Evolutionary conservation across 2,113 vertebrate species (phyloP).

Genomic region (Columba janthina): DNA sequence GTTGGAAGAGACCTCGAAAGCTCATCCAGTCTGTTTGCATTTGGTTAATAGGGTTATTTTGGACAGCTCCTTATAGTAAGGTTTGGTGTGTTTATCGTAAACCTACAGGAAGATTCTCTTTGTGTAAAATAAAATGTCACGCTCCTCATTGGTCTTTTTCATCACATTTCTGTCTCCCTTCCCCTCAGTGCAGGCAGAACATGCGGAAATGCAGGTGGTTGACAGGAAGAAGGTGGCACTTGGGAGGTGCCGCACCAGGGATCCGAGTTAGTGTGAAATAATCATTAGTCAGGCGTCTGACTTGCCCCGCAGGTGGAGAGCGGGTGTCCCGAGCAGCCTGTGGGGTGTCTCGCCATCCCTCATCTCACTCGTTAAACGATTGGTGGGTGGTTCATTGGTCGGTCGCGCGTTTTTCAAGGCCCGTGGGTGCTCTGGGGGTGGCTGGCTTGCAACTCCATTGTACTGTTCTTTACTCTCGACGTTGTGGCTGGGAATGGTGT

Average conservation of each 20-base stretch:
- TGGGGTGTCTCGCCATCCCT: background rate
- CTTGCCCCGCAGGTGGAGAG: background rate
- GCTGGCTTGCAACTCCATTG: background rate
- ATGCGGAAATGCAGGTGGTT: background rate
- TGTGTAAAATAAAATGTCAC: background rate
- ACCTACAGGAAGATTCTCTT: background rate
- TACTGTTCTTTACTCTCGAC: background rate
- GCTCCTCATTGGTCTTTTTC: background rate
- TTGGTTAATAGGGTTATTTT: background rate
- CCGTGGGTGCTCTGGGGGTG: background rate
- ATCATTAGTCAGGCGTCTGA: background rate
- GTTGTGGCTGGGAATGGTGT: background rate
- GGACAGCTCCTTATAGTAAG: background rate
- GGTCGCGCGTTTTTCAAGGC: background rate
- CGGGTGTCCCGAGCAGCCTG: background rate
- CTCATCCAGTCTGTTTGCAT: background rate
- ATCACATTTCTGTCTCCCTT: background rate
- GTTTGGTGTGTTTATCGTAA: background rate
- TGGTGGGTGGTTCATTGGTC: background rate
- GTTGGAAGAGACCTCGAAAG: no score
- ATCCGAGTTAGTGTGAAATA: background rate
- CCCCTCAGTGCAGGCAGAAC: background rate
- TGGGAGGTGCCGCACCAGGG: background rate
- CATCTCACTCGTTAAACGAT: fast-evolving
- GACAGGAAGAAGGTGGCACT: background rate